Percentiles rank a stretch among this genome's conserved stretches.
These are phyloP conservation scores for Caenorhabditis brenneri DNA, from an alignment of 1,140 invertebrate species.

Conservation along the genomic window DNA sequence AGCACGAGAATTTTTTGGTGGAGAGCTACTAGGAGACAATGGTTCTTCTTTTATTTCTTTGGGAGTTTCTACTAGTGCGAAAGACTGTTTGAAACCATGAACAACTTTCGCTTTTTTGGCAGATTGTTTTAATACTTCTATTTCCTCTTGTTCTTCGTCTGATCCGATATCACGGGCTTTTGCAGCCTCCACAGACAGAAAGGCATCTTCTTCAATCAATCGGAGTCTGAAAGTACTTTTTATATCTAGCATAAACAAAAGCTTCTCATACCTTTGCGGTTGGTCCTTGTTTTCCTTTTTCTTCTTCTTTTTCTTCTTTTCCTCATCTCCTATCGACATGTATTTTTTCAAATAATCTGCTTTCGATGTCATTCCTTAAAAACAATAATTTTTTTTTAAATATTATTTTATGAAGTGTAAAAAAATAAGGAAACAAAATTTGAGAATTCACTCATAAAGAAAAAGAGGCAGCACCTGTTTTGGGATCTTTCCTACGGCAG, in stretches of 20 bases:
- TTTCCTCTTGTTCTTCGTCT: conserved; percentile 12
- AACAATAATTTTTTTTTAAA: not conserved
- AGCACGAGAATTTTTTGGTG: not conserved
- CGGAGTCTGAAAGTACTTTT: not conserved
- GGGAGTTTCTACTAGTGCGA: not conserved
- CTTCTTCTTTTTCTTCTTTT: conserved; percentile 31
- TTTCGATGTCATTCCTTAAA: not conserved
- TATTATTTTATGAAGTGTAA: not conserved
- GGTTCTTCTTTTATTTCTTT: conserved; percentile 15
- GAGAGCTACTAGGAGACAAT: not conserved
- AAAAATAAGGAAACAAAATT: not conserved
- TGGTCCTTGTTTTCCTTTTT: not conserved
- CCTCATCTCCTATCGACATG: not conserved
- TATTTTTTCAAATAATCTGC: conserved; percentile 18
- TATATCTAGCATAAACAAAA: not conserved
- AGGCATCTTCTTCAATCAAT: conserved; percentile 27
- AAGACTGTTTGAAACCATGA: conserved; percentile 8
- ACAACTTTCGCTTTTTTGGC: conserved; percentile 19
- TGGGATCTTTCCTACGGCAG: too few relatives aligned
- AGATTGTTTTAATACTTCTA: not conserved
- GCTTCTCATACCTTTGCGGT: not conserved
- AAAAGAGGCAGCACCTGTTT: too few relatives aligned
- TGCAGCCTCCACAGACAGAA: conserved; percentile 7
- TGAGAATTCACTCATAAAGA: not conserved
- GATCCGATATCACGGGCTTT: conserved; percentile 16